Evolutionary conservation across 2,797 vertebrate species (phyloP), one percentile per base, ranked within the genome.

Genomic region (Oceanodroma leucorhoa): DNA sequence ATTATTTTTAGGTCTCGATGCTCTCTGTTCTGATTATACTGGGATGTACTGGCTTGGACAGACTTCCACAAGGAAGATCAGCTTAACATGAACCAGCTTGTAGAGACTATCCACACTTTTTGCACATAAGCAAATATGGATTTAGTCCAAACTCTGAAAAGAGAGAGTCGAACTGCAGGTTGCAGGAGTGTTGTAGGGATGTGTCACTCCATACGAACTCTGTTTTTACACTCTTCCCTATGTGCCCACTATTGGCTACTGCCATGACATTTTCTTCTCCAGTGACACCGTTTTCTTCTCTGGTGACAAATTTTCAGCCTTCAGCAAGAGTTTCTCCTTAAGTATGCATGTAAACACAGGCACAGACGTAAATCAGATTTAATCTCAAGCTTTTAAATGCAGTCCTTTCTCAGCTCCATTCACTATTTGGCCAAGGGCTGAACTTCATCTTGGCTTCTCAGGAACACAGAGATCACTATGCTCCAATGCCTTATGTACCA

Each of bases 61-160:
- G 20, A 40, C 41, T 77, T 87, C 43, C 57, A 32, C 34, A 36
- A 15, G 12, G 36, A 84, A 64, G 8, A 7, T 36, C 48, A 71
- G 1, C 2, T 70, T 40, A n/a, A 32, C 6, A 3, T 16, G 9
- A 24, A 24, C 10, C 10, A 13, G 1, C 3, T 62, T 66, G 16
- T 57, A 36, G n/a, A 11, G 14, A 40, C 7, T 36, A 32, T 46
- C 41, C 13, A 5, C 13, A 14, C 2, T 12, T 8, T 57, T 51
- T 53, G 8, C 14, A 24, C 22, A n/a, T 6, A 29, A 38, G 4
- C 1, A 80, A 83, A 58, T 36, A 16, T 1, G 3, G 23, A 45
- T 70, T 85, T 57, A 75, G 17, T 22, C 22, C 30, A 38, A 66
- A 14, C 13, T 81, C 48, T 60, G 61, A 13, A 86, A 66, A 46